A percentile compares a stretch with the other conserved stretches of the same genome.
phyloP scores from a whole-genome alignment of 2,888 invertebrate genomes.

The Tipula lateralis region DNA sequence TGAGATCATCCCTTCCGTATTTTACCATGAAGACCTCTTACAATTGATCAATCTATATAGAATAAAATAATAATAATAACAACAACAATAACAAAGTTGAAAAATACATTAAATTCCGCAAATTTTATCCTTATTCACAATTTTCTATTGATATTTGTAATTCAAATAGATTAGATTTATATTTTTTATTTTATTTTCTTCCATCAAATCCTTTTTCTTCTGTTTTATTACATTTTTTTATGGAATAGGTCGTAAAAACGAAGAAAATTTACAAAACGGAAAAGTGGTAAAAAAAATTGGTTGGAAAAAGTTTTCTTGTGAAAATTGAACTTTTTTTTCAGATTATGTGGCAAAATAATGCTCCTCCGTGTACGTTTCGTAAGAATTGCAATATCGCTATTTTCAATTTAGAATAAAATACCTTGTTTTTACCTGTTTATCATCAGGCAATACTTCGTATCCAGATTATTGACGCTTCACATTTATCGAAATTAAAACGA shows the following conservation, averaged over 20 bases:
- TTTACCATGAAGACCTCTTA: not conserved
- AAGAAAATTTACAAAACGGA: not conserved
- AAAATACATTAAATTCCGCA: not conserved
- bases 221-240: not conserved
- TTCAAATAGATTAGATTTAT: slow-evolving; percentile 1
- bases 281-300: not conserved
- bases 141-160: slow-evolving; percentile 4
- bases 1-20: not conserved
- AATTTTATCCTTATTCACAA: not conserved
- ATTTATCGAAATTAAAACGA: too few relatives aligned
- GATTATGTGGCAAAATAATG: too few relatives aligned
- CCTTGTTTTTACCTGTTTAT: too few relatives aligned
- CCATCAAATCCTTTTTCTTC: not conserved
- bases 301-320: not conserved
- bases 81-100: not conserved
- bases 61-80: not conserved
- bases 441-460: too few relatives aligned
- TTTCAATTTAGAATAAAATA: too few relatives aligned
- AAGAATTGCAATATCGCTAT: too few relatives aligned
- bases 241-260: not conserved
- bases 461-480: too few relatives aligned
- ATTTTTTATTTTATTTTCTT: not conserved
- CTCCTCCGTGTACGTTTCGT: too few relatives aligned
- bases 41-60: not conserved
- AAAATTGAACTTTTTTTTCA: too few relatives aligned